Evolutionary conservation across 2,113 vertebrate genomes (phyloP).

Genomic region (Oreochromis niloticus): DNA sequence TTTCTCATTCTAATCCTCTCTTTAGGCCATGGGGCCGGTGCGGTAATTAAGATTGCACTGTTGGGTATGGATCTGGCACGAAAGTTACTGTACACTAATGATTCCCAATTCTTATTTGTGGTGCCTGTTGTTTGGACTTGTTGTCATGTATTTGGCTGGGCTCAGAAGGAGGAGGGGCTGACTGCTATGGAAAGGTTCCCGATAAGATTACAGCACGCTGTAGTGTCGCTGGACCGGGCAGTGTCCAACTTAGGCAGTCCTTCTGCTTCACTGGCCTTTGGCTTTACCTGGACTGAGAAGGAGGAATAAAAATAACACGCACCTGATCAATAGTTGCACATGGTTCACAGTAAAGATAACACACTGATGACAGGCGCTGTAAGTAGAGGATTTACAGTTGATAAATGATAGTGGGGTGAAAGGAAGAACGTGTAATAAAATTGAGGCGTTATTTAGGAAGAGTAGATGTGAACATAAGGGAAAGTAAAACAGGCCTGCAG

Average conservation of each 20-base stretch:
- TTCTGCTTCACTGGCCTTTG: constrained; percentile 31
- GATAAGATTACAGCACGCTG: constrained; percentile 46
- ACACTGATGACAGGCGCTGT: not conserved
- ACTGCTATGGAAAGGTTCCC: constrained; percentile 42
- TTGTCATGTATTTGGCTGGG: constrained; percentile 24
- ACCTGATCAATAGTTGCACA: not conserved
- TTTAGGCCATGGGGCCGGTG: not conserved
- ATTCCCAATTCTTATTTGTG: not conserved
- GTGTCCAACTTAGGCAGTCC: constrained; percentile 22
- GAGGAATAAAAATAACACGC: not conserved
- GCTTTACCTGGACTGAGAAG: constrained; percentile 22
- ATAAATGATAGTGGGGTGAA: not conserved
- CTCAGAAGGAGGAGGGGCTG: constrained; percentile 27
- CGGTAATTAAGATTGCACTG: constrained; percentile 17
- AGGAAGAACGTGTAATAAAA: not conserved
- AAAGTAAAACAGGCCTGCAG: not conserved
- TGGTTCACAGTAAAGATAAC: not conserved
- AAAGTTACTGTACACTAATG: not conserved
- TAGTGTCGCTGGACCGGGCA: constrained; percentile 12
- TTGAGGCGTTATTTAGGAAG: not conserved
- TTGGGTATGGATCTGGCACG: not conserved
- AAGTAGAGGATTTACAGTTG: not conserved
- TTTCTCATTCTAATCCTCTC: constrained; percentile 33
- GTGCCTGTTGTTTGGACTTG: not conserved
- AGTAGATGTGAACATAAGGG: not conserved